phyloP scores from a whole-genome alignment of 1,140 invertebrate species.

The Apocrypta bakeri region DNA sequence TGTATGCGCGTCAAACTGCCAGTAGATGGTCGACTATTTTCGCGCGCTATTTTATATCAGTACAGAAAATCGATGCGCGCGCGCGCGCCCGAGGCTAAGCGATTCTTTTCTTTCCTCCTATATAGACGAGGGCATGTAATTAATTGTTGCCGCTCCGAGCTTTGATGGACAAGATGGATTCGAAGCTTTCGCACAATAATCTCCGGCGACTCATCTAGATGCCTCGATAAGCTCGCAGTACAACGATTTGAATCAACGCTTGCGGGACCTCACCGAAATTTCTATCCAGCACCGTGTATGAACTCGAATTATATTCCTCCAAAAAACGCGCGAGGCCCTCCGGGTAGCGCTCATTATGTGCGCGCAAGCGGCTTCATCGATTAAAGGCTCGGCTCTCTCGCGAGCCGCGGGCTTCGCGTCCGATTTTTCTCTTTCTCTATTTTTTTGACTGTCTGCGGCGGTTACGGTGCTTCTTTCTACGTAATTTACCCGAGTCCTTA shows the following conservation, averaged over 20 bases:
- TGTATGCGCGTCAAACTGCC: neutral
- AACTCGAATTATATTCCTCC: neutral
- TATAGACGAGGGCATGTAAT: neutral
- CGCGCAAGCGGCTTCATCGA: constrained; percentile 13
- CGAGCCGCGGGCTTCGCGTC: neutral
- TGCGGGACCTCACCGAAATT: no score
- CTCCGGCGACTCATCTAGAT: no score
- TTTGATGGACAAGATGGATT: neutral
- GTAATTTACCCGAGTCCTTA: neutral
- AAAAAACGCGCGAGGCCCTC: constrained; percentile 6
- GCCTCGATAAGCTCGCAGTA: no score
- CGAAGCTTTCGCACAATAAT: neutral
- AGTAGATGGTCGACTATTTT: constrained; percentile 36
- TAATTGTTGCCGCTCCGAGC: constrained; percentile 9
- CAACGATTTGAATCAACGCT: no score
- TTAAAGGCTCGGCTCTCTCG: constrained; percentile 17
- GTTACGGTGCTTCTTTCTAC: neutral
- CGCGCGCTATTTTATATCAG: constrained; percentile 45
- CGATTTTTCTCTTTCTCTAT: no score
- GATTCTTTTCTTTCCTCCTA: neutral
- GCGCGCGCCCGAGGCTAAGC: no score
- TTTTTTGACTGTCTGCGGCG: no score
- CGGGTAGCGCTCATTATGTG: constrained; percentile 17
- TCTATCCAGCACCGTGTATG: no score
- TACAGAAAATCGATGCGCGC: constrained; percentile 37